Conservation (phyloP, 1,140 invertebrate species). For the Trichonephila clavipes region DNA sequence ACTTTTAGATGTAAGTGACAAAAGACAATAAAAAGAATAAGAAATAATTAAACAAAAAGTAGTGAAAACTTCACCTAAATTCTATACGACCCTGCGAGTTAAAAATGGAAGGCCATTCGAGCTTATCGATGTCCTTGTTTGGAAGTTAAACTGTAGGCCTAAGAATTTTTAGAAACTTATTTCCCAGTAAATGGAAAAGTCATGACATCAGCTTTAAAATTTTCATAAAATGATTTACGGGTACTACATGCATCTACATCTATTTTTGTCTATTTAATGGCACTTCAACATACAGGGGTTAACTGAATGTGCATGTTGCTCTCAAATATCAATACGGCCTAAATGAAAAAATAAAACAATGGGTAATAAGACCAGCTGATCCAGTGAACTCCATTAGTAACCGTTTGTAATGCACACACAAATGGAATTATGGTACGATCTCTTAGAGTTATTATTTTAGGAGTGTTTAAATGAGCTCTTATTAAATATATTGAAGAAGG, state of each 20-base stretch:
- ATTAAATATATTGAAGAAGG: slow-evolving; percentile 17
- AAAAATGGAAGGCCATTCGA: background rate
- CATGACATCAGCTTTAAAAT: slow-evolving; percentile 12
- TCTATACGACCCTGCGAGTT: background rate
- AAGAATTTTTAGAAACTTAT: background rate
- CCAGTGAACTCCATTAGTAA: slow-evolving; percentile 33
- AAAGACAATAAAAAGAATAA: too few relatives aligned
- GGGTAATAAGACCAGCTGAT: slow-evolving; percentile 18
- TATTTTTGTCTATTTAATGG: slow-evolving; percentile 42
- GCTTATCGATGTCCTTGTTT: background rate
- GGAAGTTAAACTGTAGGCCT: background rate
- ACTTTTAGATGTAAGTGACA: too few relatives aligned
- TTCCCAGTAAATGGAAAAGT: background rate
- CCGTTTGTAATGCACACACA: slow-evolving; percentile 40
- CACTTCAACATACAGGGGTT: slow-evolving; percentile 13
- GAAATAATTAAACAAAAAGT: too few relatives aligned
- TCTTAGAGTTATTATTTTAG: background rate
- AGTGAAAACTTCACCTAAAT: background rate
- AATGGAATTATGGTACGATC: background rate
- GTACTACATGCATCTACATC: background rate
- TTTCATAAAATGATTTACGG: background rate
- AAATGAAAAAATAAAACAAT: slow-evolving; percentile 53
- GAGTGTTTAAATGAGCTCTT: slow-evolving; percentile 15
- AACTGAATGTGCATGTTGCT: background rate
- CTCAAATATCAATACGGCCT: background rate